These are phyloP conservation scores for Diachrysia chrysitis DNA, from an alignment of 2,888 invertebrate genomes.

Conservation along the genomic window DNA sequence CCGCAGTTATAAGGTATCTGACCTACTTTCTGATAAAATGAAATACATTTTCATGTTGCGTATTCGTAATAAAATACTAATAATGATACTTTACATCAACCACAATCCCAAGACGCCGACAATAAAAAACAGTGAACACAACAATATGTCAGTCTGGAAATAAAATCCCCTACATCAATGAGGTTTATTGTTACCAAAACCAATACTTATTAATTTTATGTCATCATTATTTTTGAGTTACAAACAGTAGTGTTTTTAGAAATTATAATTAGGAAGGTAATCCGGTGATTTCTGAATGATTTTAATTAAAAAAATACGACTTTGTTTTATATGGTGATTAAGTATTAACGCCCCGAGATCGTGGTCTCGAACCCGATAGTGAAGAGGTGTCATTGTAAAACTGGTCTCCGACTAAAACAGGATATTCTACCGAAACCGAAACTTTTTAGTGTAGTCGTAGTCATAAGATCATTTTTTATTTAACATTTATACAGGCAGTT, in stretches of 20 bases:
- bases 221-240: slow-evolving; percentile 8
- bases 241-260: not conserved
- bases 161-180: slow-evolving; percentile 44
- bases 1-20: slow-evolving; percentile 41
- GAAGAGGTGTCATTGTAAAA: too few relatives aligned
- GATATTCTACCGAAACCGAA: too few relatives aligned
- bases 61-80: slow-evolving; percentile 57
- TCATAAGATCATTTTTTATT: too few relatives aligned
- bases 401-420: too few relatives aligned
- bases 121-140: slow-evolving; percentile 57
- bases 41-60: slow-evolving; percentile 51
- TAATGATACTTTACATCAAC: slow-evolving; percentile 59
- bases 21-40: slow-evolving; percentile 53
- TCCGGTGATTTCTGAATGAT: not conserved
- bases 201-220: slow-evolving; percentile 30
- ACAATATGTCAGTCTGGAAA: slow-evolving; percentile 48
- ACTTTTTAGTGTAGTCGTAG: too few relatives aligned
- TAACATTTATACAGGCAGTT: too few relatives aligned
- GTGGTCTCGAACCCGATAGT: not conserved
- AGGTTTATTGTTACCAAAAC: slow-evolving; percentile 47
- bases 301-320: not conserved
- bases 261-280: not conserved
- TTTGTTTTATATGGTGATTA: not conserved
- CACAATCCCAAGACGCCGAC: slow-evolving; percentile 51
- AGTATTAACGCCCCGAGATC: not conserved